Base-by-base conservation (phyloP, 1,140 invertebrate species). In the Rhopalosiphum maidis region DNA sequence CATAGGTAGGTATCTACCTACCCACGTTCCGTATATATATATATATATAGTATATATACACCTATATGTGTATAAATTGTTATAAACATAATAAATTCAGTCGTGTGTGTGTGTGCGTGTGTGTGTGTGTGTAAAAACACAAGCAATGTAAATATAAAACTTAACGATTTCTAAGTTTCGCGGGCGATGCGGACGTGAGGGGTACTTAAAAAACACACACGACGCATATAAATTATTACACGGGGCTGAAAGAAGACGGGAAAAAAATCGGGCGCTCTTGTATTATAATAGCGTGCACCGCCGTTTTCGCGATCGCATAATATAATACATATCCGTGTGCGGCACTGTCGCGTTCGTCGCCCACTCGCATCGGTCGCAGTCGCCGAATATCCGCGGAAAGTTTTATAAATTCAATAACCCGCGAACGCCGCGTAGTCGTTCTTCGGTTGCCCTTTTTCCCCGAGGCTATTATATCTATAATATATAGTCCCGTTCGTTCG, bases 141-240 rank as follows among this genome's bases (percentile, higher is more conserved):
- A 30, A 88, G 30, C 51, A 87, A 46, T 48, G 43, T 87, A 87
- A 87, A 51, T 87, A 77, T 77, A 35, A 88, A 88, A 88, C n/a
- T 88, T 48, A 48, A 88, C 86, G 46, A 51, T 88, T 88, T 88
- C 46, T 51, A 51, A 51, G n/a, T 51, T 46, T 87, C 25, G 3
- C 23, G 23, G 23, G 18, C 15, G 30, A n/a, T 22, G 30, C 2
- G 18, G 30, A 88, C 5, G 43, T 2, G 48, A 18, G 22, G 23
- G 25, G 60, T n/a, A 30, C 60, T 77, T 77, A 77, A 77, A 77
- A 68, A n/a, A n/a, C 60, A 77, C n/a, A 77, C 30, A 77, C 60
- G 60, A 15, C 6, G 60, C 60, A 77, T 18, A 77, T 77, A 77
- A 77, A 77, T 77, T 77, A 77, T 41, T 41, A 9, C 23, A 3